Evolutionary conservation across 2,888 invertebrate genomes (phyloP).

Genomic region (Ectemnius cavifrons): DNA sequence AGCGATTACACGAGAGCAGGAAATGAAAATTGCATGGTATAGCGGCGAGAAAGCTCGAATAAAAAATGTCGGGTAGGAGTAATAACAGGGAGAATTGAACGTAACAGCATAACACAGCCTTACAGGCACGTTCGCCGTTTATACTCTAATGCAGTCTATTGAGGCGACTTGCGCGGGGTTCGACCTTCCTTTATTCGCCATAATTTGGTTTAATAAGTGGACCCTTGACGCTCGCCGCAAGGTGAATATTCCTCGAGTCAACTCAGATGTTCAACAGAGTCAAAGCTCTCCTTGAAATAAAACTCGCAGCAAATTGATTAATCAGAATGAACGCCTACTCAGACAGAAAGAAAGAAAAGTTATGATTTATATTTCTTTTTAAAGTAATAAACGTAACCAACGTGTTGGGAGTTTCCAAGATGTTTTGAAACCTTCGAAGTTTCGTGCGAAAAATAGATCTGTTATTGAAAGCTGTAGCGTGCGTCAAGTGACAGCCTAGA

Average conservation of each 20-base stretch:
- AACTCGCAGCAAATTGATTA: no score
- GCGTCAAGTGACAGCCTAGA: background rate
- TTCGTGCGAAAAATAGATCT: constrained; percentile 4
- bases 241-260: constrained; percentile 18
- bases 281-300: background rate
- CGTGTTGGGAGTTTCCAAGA: no score
- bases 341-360: no score
- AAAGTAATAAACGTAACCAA: no score
- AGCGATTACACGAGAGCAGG: background rate
- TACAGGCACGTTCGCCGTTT: constrained; percentile 22
- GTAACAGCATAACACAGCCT: background rate
- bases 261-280: background rate
- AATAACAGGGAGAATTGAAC: background rate
- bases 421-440: background rate
- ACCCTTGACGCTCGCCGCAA: constrained; percentile 9
- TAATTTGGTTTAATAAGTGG: constrained; percentile 21
- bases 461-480: background rate
- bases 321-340: no score
- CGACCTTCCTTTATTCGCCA: constrained; percentile 39
- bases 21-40: background rate
- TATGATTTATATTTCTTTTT: no score
- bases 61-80: background rate
- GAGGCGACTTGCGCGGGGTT: constrained; percentile 23
- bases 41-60: background rate
- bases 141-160: constrained; percentile 40